Evolutionary conservation across 2,888 invertebrate species (phyloP).

Genomic region (Iselma pallidipennis): DNA sequence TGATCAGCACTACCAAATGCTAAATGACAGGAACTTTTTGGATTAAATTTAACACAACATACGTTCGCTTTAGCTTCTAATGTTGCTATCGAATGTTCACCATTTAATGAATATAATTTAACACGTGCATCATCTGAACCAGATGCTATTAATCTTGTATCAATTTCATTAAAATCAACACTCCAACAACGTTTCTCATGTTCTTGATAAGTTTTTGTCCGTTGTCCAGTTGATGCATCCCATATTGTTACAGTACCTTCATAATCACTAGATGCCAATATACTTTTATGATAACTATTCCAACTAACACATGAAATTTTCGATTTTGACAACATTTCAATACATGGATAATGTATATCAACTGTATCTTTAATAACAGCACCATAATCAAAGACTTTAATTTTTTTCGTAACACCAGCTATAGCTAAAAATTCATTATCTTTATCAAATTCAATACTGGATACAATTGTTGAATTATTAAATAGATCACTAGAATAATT

Average conservation of each 20-base stretch:
- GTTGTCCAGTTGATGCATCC: conserved; percentile 81
- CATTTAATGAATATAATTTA: conserved; percentile 89
- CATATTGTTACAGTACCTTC: conserved; percentile 93
- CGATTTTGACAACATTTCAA: conserved; percentile 88
- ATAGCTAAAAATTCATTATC: conserved; percentile 96
- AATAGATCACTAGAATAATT: conserved; percentile 90
- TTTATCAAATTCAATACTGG: conserved; percentile 94
- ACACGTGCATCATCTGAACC: conserved; percentile 93
- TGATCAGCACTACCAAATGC: conserved; percentile 98
- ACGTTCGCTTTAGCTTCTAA: conserved; percentile 94
- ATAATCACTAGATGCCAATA: conserved; percentile 90
- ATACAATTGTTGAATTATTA: conserved; percentile 83
- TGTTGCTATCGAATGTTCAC: conserved; percentile 83
- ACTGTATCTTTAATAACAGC: conserved; percentile 83
- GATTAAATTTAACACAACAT: conserved; percentile 92
- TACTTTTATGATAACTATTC: conserved; percentile 88
- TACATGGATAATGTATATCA: conserved; percentile 89
- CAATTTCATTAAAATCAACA: conserved; percentile 91
- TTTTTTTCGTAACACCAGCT: conserved; percentile 92
- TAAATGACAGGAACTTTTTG: conserved; percentile 80
- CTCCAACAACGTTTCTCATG: conserved; percentile 97
- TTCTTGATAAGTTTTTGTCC: conserved; percentile 78
- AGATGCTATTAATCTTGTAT: conserved; percentile 86
- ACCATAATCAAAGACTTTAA: conserved; percentile 91
- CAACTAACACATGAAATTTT: conserved; percentile 95